Evolutionary conservation across 2,888 invertebrate genomes (phyloP), one percentile per base, ranked within the genome.

Genomic region (Anodontia alba): DNA sequence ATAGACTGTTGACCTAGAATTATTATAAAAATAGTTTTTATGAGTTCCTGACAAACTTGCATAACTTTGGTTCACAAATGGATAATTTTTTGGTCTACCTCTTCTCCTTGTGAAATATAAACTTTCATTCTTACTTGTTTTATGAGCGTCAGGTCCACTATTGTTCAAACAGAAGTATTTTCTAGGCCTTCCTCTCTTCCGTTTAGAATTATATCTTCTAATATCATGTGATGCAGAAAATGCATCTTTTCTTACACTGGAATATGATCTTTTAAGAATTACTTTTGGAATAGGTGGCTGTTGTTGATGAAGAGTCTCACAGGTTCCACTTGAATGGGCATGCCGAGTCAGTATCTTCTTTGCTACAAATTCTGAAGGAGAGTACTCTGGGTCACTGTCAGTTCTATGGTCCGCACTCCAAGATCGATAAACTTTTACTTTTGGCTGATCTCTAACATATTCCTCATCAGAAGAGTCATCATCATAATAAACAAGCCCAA

Each of bases 241-340:
- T 5, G 23, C 23, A 26, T 26, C 62, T 33, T 33, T 17, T 8
- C 33, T 20, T 33, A 31, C 29, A 20, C 29, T 20, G 20, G 31
- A 17, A 62, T 62, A 62, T 72, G 72, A 51, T 54, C 51, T 51
- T 36, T 36, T 29, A n/a, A 36, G 49, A 57, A 71, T 49, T 29
- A 75, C 51, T 20, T 49, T 46, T 36, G 71, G 49, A 31, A 33
- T 17, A 31, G 62, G 33, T 33, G 62, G 62, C 23, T 62, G 62
- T 3, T 10, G 3, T 20, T 15, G 15, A 42, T 42, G 7, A 7
- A 42, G 42, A 42, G 7, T 7, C 8, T 42, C 42, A 42, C 8
- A 42, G 42, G 7, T 42, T 42, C 7, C 15, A 15, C 8, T 15
- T 42, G 42, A 42, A 42, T 42, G 42, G 15, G 7, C 42, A 42